Evolutionary conservation across 2,888 invertebrate genomes (phyloP).

Genomic region (Mellilla xanthometata): DNA sequence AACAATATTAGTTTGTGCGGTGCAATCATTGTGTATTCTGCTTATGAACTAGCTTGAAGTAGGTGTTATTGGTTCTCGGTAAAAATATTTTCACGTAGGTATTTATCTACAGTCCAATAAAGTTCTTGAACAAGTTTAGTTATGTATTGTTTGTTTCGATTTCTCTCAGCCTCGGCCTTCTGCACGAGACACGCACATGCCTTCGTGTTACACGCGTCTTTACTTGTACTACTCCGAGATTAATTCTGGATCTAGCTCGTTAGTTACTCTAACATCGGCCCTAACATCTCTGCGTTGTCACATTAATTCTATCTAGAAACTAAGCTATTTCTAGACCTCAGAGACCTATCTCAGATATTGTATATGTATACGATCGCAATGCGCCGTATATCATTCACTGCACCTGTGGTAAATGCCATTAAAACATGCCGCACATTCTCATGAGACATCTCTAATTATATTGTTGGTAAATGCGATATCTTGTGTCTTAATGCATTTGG

Average conservation of each 20-base stretch:
- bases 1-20: neutral
- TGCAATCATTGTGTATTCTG: neutral
- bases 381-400: conserved; percentile 5
- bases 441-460: conserved; percentile 37
- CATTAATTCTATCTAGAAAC: conserved; percentile 16
- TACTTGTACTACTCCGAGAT: conserved; percentile 1
- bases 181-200: conserved; percentile 51
- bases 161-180: conserved; percentile 71
- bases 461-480: conserved; percentile 5
- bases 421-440: conserved; percentile 60
- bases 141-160: conserved; percentile 55
- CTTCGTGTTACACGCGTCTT: conserved; percentile 51
- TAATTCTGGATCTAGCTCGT: conserved; percentile 9
- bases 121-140: conserved; percentile 16
- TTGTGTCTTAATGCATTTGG: conserved; percentile 7
- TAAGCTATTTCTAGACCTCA: conserved; percentile 1
- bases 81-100: conserved; percentile 8
- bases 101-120: conserved; percentile 29
- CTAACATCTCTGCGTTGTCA: conserved; percentile 1
- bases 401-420: conserved; percentile 47
- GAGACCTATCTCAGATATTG: conserved; percentile 12
- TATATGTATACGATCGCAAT: conserved; percentile 1
- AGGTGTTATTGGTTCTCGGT: neutral
- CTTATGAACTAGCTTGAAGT: too few relatives aligned
- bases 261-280: conserved; percentile 7